Evolutionary conservation across 37 sponge, comb jelly and placozoan species (phyloP), one percentile per base, ranked within the genome.

Genomic region (Mnemiopsis leidyi): DNA sequence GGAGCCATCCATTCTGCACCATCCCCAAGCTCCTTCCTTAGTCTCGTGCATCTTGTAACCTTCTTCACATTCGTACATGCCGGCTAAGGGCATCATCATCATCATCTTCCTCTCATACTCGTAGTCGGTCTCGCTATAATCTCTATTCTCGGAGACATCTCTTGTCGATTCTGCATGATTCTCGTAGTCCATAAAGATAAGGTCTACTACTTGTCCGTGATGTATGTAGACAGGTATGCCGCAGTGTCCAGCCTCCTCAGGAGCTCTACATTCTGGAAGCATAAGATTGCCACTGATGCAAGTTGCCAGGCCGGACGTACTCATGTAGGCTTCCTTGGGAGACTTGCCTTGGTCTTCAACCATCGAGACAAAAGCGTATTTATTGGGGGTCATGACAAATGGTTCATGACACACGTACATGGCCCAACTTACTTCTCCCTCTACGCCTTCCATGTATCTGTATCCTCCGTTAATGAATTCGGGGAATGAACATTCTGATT

Each of bases 1-100:
- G 2, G 61, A 40, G 48, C 61, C 40, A 85, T 85, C 90, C 90
- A 39, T 37, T 40, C 90, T 18, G 25, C 90, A 85, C 90, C 90
- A 85, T 9, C 90, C 90, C 75, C 75, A 71, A 7, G 5, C 75
- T 7, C 75, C 23, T 34, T 77, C 26, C 61, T 3, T 39, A 9
- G 90, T 85, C 30, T 85, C 48, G 36, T 29, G 9, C 90, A 85
- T 85, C 36, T 1, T 38, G 48, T 28, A 39, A 25, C 90, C 90
- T 29, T 85, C 90, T 25, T 85, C 0, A 39, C 90, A 85, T 37
- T 85, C 38, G 90, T 85, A 85, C 13, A 5, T 48, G 61, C 9
- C 61, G 5, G 5, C 13, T 13, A 48, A 5, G 5, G 61, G 61
- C 61, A 48, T 48, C 61, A 48, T 48, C 61, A 18, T 13, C 61